Base-by-base conservation (phyloP, 2,888 invertebrate genomes). In the Notodonta ziczac region DNA sequence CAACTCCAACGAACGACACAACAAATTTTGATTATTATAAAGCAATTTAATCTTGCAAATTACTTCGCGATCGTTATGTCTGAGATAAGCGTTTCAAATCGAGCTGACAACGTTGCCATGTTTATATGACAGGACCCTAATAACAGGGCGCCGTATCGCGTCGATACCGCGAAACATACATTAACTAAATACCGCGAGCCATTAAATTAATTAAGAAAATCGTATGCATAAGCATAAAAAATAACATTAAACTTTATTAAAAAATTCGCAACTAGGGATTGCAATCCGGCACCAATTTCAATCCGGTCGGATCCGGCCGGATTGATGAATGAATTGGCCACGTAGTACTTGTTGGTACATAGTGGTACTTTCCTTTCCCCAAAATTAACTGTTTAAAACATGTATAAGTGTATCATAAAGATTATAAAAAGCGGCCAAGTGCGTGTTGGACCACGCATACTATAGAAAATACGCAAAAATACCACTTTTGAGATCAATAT, bases 21-120 rank as follows among this genome's bases (percentile, higher is more conserved):
- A 50, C 9, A 8, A 50, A 50, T 50, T 14, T 50, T 50, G 9
- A 16, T 50, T 50, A 50, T 50, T 50, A 50, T 50, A 50, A 50
- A 50, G 50, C 50, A 50, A 50, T 50, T 50, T 50, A 14, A 50
- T 50, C 16, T 50, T 50, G 16, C 16, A 50, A 50, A 50, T 16
- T 14, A 50, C 50, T 50, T 16, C 46, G 50, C 16, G 50, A 16
- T 14, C 50, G 16, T 16, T 50, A 50, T 16, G 16, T 46, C 16
- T 16, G 16, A 50, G 16, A 50, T 16, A 50, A 50, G 50, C 46
- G 4, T 46, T 50, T 50, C 50, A 50, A 50, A 50, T 50, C 16
- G 50, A 16, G 16, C 50, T 50, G 50, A 16, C 50, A 50, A 50
- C 16, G 4, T 16, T 50, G 16, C 50, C 16, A 16, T 50, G 50